Evolutionary conservation across 2,113 vertebrate genomes (phyloP), one percentile per base, ranked within the genome.

Genomic region (Phalacrocorax carbo): DNA sequence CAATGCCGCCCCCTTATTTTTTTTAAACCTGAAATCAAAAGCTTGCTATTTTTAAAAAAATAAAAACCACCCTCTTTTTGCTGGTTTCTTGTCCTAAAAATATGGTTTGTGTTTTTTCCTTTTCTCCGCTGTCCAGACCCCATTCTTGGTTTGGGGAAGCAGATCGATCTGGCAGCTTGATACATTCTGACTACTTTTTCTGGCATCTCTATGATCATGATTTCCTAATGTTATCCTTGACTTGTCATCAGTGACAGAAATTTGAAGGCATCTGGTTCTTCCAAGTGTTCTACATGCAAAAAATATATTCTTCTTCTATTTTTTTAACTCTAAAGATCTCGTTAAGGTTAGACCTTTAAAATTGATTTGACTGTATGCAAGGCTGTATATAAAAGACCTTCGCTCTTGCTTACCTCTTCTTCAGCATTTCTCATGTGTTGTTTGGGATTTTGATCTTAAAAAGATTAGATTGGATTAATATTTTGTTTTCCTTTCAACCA

Each of bases 401-500:
- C 32, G 25, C 34, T 83, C 72, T 81, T 92, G 75, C 88, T 96
- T 95, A 78, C 86, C 82, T 83, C 60, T 62, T 96, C 57, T n/a
- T 90, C 64, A 73, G 76, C 64, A 40, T 88, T 97, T 97, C 79
- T 96, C 60, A 44, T 7, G 5, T 85, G 75, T 83, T 93, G 71
- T 88, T 96, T 95, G 46, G 90, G 93, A 86, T 96, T 96, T 92
- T 94, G 82, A 95, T 90, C 48, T 90, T 57, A 15, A 88, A 95
- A 91, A 95, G 92, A 94, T 96, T 92, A 95, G 71, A 54, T 36
- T 86, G 92, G 94, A 94, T 96, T 96, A 96, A 90, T 97, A 93
- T 86, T 95, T 97, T 96, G 88, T 92, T 96, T 97, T 96, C 79
- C 71, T 96, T 95, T 95, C 90, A 93, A 92, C 79, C 85, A 73